Evolutionary conservation across 2,888 invertebrate species (phyloP), one percentile per base, ranked within the genome.

Genomic region (Drosophila yooni): DNA sequence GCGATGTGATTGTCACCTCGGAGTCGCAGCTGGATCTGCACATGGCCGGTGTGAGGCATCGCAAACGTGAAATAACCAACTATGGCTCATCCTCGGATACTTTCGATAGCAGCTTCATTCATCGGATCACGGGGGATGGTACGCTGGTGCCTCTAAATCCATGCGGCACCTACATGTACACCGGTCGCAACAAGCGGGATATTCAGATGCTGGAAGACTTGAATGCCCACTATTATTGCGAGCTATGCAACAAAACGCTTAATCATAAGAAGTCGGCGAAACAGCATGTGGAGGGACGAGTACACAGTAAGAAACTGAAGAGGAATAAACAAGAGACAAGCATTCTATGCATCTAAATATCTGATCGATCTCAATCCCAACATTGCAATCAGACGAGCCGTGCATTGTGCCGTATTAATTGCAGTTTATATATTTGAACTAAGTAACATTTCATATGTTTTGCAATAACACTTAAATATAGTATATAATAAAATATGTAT

Each of bases 1-100:
- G 87, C 67, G 85, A 85, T 15, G 85, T 88, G 33, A 75, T 65
- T 60, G 89, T 88, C 51, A 88, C 87, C 48, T 89, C 89, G 8
- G 82, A 88, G 57, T 75, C 89, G 6, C 89, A 88, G 54, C 74
- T 88, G 80, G 70, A 67, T 27, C 69, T 89, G 51, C 87, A 88
- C 57, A 65, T 72, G 74, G 73, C 88, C 1, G 87, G 87, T 0
- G 52, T 74, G 2, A 83, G 85, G 3, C 87, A 88, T 68, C 89
- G 83, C 43, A 78, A 78, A 53, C 82, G 76, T 2, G 70, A 70
- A 18, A 65, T 75, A 3, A 33, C 58, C 0, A 48, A 29, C 8
- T 57, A 31, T 11, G 11, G 38, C 0, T 3, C 29, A 0, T 2
- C 52, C 3, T 8, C 52, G 18, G 58, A 60, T 18, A 18, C 67